Evolutionary conservation across 1,140 invertebrate species (phyloP), one percentile per base, ranked within the genome.

Genomic region (Caenorhabditis tropicalis): DNA sequence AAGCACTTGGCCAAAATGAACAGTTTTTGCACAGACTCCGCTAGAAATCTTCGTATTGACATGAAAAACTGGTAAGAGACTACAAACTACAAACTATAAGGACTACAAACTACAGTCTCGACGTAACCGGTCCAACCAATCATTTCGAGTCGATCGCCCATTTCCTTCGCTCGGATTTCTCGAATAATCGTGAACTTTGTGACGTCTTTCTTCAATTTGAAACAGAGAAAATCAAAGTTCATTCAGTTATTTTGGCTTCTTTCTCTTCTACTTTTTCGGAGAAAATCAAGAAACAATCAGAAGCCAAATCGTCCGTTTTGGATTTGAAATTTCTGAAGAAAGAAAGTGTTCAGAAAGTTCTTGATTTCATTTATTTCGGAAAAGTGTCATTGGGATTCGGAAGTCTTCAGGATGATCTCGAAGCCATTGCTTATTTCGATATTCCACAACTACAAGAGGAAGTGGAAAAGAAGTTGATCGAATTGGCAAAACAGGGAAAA

Each of bases 311-410:
- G 7, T 74, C 33, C n/a, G 65, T 19, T n/a, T 15, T 74, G 65
- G 65, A 74, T 39, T 15, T 74, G 65, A 39, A 74, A 19, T 46
- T 46, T 39, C 24, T 74, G 65, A 24, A 74, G 12, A 74, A 43
- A 36, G n/a, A 39, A 1, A 74, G 65, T 24, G 65, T 74, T 0
- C 43, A 43, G 12, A 39, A 43, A 43, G 65, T 74, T 19, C 43
- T 74, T n/a, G 36, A 74, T 74, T 74, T 43, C 16, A 43, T 74
- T 15, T 74, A 74, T 46, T 74, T 74, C 10, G 65, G 36, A 39
- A 74, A 74, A n/a, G 65, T 74, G 6, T 36, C 36, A 15, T 46
- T 74, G 4, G 3, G 36, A 24, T 46, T 39, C 15, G 65, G 5
- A 1, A 43, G 3, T 24, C 36, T 74, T 9, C 33, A 74, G 7